Conservation (phyloP, 1,140 invertebrate genomes). For the Sogatella furcifera region DNA sequence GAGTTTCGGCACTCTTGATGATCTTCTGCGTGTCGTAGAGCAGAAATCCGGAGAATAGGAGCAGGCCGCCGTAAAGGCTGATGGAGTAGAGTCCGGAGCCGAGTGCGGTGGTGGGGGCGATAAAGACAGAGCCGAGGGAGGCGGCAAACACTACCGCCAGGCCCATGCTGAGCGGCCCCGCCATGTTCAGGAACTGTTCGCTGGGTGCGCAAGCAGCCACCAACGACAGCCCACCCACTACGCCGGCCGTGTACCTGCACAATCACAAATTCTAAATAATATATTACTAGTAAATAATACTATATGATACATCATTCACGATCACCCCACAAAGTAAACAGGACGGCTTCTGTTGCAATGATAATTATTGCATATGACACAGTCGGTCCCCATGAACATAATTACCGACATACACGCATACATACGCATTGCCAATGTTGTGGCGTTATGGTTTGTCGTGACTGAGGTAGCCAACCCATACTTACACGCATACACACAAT, state of each 20-base stretch:
- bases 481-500: too few species aligned
- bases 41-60: constrained; percentile 86
- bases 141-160: constrained; percentile 90
- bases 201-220: constrained; percentile 92
- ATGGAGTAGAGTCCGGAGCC: constrained; percentile 88
- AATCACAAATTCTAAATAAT: neutral
- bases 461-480: too few species aligned
- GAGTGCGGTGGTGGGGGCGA: constrained; percentile 80
- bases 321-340: too few species aligned
- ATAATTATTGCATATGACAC: too few species aligned
- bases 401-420: too few species aligned
- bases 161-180: constrained; percentile 90
- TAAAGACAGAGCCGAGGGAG: constrained; percentile 76
- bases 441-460: too few species aligned
- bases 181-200: constrained; percentile 92
- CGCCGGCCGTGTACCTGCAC: constrained; percentile 74
- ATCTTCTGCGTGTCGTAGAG: constrained; percentile 94
- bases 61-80: constrained; percentile 85
- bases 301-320: too few species aligned
- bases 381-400: too few species aligned
- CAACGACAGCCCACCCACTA: constrained; percentile 84
- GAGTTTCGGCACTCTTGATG: constrained; percentile 71
- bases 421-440: too few species aligned
- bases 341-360: too few species aligned
- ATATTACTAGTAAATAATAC: too few species aligned